phyloP scores from a whole-genome alignment of 2,797 vertebrate species.

The Chelon labrosus region DNA sequence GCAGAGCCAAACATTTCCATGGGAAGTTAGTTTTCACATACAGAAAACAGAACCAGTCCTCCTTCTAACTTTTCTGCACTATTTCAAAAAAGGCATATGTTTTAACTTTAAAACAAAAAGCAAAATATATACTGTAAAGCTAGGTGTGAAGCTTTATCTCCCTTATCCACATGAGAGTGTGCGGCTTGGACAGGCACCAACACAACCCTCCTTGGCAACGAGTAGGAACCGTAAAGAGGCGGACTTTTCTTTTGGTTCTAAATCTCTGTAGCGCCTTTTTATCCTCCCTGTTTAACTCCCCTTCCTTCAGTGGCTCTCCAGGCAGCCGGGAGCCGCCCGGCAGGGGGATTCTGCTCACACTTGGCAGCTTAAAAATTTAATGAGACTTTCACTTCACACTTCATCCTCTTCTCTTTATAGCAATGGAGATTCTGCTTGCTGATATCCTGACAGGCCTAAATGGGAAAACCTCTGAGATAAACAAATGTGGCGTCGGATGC shows the following conservation, averaged over 20 bases:
- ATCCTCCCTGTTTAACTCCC: conserved; percentile 75
- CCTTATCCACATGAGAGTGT: conserved; percentile 44
- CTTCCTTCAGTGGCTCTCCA: conserved; percentile 66
- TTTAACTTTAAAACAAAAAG: conserved; percentile 43
- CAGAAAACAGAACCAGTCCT: conserved; percentile 21
- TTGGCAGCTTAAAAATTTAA: conserved; percentile 86
- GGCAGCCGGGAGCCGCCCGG: conserved; percentile 73
- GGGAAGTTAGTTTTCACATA: background rate
- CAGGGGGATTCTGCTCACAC: conserved; percentile 79
- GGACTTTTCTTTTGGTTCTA: conserved; percentile 65
- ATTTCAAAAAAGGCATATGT: conserved; percentile 57
- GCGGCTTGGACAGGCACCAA: conserved; percentile 54
- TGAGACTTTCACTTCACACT: conserved; percentile 86
- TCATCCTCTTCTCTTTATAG: conserved; percentile 76
- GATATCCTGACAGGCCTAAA: conserved; percentile 73
- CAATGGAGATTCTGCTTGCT: conserved; percentile 66
- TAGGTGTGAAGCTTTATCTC: conserved; percentile 52
- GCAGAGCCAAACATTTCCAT: background rate
- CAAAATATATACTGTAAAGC: conserved; percentile 53
- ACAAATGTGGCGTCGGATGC: conserved; percentile 69
- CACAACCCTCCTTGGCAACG: conserved; percentile 41
- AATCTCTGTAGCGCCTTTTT: conserved; percentile 69
- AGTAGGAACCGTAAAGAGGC: conserved; percentile 64
- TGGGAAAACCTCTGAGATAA: conserved; percentile 68
- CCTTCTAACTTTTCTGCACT: conserved; percentile 28